These are phyloP conservation scores for Spermophilus dauricus DNA, from an alignment of 2,113 vertebrate species.

Conservation along the genomic window DNA sequence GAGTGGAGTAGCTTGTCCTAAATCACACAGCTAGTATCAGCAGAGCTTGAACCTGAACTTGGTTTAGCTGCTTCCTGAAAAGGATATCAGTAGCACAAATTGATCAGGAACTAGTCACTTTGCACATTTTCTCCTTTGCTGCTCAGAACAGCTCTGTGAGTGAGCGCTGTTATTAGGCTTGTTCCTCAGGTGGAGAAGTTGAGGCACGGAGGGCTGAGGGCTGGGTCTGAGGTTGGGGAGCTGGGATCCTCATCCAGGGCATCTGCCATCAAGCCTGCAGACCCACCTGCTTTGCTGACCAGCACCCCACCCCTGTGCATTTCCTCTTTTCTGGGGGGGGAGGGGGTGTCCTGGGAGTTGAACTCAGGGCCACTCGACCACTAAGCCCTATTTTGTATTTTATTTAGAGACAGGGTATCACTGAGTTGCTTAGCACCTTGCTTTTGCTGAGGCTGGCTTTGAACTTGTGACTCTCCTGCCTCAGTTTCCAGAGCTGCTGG, in stretches of 20 bases:
- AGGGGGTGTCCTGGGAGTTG: too few species aligned
- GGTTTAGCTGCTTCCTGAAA: background rate
- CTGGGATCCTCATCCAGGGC: background rate
- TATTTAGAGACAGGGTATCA: too few species aligned
- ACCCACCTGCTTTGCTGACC: background rate
- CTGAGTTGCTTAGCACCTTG: too few species aligned
- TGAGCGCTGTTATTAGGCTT: too few species aligned
- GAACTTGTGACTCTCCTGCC: too few species aligned
- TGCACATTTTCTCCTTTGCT: background rate
- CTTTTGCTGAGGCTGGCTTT: too few species aligned
- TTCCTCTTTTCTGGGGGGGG: too few species aligned
- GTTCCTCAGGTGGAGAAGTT: background rate
- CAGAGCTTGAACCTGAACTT: background rate
- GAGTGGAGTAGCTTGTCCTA: background rate
- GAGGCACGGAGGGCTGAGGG: background rate
- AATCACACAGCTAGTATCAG: background rate
- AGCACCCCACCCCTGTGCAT: accelerated
- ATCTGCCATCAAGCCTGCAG: background rate
- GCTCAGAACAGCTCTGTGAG: background rate
- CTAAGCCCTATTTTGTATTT: too few species aligned
- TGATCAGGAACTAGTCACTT: background rate
- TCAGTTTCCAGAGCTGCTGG: too few species aligned
- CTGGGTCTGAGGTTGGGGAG: too few species aligned
- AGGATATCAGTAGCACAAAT: background rate
- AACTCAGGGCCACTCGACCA: too few species aligned